A percentile compares a stretch with the other conserved stretches of the same genome.
Evolutionary conservation across 2,797 vertebrate species (phyloP).

Genomic region (Pseudopleuronectes americanus): DNA sequence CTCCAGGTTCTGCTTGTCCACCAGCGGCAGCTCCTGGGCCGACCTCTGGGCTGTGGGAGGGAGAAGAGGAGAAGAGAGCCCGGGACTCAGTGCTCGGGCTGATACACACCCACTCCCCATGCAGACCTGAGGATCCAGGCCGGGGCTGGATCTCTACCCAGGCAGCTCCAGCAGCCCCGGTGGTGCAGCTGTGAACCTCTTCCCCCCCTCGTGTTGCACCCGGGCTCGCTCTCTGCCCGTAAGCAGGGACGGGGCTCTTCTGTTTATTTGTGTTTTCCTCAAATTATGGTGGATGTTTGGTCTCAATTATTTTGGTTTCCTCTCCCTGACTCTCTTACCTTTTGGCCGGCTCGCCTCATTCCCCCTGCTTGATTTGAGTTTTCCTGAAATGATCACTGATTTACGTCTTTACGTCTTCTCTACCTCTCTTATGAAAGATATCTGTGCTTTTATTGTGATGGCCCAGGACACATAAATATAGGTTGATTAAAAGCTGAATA

Average conservation of each 20-base stretch:
- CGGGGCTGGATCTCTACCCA: slow-evolving; percentile 53
- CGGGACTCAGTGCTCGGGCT: slow-evolving; percentile 52
- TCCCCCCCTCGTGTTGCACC: slow-evolving; percentile 16
- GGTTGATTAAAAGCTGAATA: slow-evolving; percentile 24
- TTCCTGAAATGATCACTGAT: slow-evolving; percentile 16
- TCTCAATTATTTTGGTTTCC: slow-evolving; percentile 43
- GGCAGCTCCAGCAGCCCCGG: slow-evolving; percentile 26
- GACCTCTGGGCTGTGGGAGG: slow-evolving; percentile 92
- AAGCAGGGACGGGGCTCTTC: slow-evolving; percentile 20
- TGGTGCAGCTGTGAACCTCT: slow-evolving; percentile 10
- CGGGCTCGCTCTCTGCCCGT: slow-evolving; percentile 14
- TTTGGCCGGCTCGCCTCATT: slow-evolving; percentile 32
- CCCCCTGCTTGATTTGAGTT: slow-evolving; percentile 3
- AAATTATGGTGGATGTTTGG: slow-evolving; percentile 43
- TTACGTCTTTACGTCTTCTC: slow-evolving; percentile 10
- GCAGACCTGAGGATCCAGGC: slow-evolving; percentile 81
- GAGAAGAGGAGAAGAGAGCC: slow-evolving; percentile 27
- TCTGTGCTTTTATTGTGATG: slow-evolving; percentile 29
- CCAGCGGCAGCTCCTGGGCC: slow-evolving; percentile 97
- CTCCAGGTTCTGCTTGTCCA: slow-evolving; percentile 95
- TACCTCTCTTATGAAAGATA: slow-evolving; percentile 12
- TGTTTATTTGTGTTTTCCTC: slow-evolving; percentile 54
- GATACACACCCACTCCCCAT: slow-evolving; percentile 79
- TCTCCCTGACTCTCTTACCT: slow-evolving; percentile 21
- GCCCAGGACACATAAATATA: slow-evolving; percentile 27